phyloP scores from a whole-genome alignment of 2,888 invertebrate genomes.

The Apamea sordens region DNA sequence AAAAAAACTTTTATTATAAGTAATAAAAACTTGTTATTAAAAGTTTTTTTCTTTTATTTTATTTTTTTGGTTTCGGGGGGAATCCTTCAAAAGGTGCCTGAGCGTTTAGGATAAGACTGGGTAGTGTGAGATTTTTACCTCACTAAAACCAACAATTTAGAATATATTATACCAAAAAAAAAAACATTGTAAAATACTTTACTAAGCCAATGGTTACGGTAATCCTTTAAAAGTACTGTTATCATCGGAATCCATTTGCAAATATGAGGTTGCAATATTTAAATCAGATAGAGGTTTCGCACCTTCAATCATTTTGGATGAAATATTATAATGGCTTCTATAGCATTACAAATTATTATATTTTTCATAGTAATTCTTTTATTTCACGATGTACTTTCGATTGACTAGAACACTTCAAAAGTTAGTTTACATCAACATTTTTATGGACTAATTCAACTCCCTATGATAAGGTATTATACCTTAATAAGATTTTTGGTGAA shows the following conservation, averaged over 20 bases:
- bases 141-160: background rate
- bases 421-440: too few species aligned
- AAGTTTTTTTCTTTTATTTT: too few species aligned
- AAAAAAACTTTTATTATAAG: too few species aligned
- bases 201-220: constrained; percentile 1
- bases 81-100: too few species aligned
- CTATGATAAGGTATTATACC: too few species aligned
- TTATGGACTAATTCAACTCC: too few species aligned
- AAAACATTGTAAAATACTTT: background rate
- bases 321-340: constrained; percentile 37
- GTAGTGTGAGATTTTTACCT: too few species aligned
- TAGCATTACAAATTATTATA: constrained; percentile 2
- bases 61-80: too few species aligned
- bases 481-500: too few species aligned
- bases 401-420: background rate
- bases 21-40: too few species aligned
- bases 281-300: constrained; percentile 36
- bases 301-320: constrained; percentile 44
- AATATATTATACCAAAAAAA: background rate
- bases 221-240: constrained; percentile 15
- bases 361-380: background rate
- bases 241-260: constrained; percentile 37
- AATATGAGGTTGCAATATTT: constrained; percentile 41
- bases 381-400: background rate
- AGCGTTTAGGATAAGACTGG: too few species aligned